A percentile compares a stretch with the other conserved stretches of the same genome.
phyloP scores from a whole-genome alignment of 2,888 invertebrate species.

The Pristionchus mayeri region DNA sequence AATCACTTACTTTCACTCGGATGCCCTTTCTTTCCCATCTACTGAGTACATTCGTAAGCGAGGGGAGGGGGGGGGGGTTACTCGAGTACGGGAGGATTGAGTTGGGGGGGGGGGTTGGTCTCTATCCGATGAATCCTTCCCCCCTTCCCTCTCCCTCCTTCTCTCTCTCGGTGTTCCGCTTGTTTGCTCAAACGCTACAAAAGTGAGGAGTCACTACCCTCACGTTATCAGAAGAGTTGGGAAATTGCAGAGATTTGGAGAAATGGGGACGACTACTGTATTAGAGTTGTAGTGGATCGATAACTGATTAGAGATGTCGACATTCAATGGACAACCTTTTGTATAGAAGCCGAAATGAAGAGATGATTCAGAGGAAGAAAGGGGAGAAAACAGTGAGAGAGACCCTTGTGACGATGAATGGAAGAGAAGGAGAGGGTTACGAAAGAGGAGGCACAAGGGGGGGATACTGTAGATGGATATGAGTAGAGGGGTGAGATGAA shows the following conservation, averaged over 20 bases:
- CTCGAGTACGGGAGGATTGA: too few relatives aligned
- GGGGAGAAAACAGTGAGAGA: conserved; percentile 19
- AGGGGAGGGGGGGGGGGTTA: not conserved
- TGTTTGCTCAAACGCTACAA: conserved; percentile 37
- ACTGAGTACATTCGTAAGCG: not conserved
- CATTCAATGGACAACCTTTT: not conserved
- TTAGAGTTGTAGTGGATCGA: conserved; percentile 17
- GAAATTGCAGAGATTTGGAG: not conserved
- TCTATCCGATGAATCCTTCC: not conserved
- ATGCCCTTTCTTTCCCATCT: conserved; percentile 22
- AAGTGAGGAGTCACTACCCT: conserved; percentile 30
- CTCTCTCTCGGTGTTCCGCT: conserved; percentile 15
- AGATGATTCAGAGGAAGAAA: not conserved
- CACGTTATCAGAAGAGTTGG: conserved; percentile 29
- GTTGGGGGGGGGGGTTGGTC: not conserved
- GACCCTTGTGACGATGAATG: conserved; percentile 20
- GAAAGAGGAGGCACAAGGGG: not conserved
- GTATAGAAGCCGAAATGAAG: conserved; percentile 3
- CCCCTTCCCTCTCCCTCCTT: not conserved
- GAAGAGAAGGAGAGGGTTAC: conserved; percentile 3
- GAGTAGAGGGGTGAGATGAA: not conserved
- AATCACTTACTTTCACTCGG: conserved; percentile 17
- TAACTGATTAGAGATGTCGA: conserved; percentile 9
- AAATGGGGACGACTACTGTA: not conserved
- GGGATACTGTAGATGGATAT: not conserved